These are phyloP conservation scores for Cotesia typhae DNA, from an alignment of 1,140 invertebrate genomes.

Conservation along the genomic window DNA sequence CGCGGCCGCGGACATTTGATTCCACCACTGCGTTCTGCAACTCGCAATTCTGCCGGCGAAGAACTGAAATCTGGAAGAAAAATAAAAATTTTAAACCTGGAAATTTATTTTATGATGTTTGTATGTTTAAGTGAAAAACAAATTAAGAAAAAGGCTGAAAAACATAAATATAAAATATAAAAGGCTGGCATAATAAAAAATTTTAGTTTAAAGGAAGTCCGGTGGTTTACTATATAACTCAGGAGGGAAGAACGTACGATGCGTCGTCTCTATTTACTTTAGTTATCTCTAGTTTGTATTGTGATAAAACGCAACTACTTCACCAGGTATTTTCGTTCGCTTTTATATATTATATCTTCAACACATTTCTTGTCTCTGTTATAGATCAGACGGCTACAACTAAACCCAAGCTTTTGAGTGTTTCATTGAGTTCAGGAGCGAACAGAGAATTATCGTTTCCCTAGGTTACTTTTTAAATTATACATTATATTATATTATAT, in stretches of 20 bases:
- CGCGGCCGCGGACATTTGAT: constrained; percentile 51
- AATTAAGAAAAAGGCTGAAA: background rate
- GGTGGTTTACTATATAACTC: constrained; percentile 47
- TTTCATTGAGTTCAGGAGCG: background rate
- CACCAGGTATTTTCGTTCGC: constrained; percentile 27
- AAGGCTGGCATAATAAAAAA: constrained; percentile 48
- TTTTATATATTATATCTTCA: background rate
- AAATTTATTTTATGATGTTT: background rate
- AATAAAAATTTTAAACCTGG: constrained; percentile 13
- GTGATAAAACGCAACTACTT: constrained; percentile 55
- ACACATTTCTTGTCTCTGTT: background rate
- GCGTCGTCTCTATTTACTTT: constrained; percentile 60
- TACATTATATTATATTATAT: background rate
- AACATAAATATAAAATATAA: constrained; percentile 5
- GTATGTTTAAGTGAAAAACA: background rate
- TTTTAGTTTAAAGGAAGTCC: constrained; percentile 62
- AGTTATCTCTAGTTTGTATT: constrained; percentile 64
- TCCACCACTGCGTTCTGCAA: constrained; percentile 58
- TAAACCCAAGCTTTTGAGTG: background rate
- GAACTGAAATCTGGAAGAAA: constrained; percentile 54
- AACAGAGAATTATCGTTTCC: too few species aligned
- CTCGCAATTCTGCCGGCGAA: constrained; percentile 58
- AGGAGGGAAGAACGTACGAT: constrained; percentile 50
- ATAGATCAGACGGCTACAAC: background rate
- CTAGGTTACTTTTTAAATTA: background rate